Conservation (phyloP, 2,888 invertebrate genomes). For the Griposia aprilina region DNA sequence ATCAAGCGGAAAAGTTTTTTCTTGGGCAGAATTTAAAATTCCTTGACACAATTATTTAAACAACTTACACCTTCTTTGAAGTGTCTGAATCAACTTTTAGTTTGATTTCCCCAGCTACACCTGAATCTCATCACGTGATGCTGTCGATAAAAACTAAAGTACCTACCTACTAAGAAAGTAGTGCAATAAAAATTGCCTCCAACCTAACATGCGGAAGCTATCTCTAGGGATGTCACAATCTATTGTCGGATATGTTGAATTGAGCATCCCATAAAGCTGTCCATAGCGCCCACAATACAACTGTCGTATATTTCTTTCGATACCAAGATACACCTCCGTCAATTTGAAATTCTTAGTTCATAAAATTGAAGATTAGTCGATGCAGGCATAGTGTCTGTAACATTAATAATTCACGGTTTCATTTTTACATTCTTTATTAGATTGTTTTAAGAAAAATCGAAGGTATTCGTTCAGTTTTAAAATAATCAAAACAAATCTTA, state of each 20-base stretch:
- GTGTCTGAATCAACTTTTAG: background rate
- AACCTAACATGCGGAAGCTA: conserved; percentile 61
- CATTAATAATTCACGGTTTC: conserved; percentile 6
- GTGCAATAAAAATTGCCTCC: conserved; percentile 43
- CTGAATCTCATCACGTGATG: background rate
- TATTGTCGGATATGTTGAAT: conserved; percentile 57
- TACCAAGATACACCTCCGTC: conserved; percentile 58
- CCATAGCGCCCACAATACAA: conserved; percentile 58
- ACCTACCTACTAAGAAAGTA: conserved; percentile 19
- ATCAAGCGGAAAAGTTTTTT: background rate
- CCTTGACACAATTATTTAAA: too few species aligned
- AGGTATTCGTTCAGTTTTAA: background rate
- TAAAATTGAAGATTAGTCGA: conserved; percentile 63
- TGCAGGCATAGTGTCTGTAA: conserved; percentile 9
- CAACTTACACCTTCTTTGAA: background rate
- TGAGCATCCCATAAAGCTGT: conserved; percentile 63
- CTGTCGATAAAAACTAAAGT: background rate
- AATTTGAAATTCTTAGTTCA: conserved; percentile 58
- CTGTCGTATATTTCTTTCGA: conserved; percentile 58
- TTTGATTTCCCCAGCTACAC: background rate
- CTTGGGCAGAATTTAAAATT: background rate
- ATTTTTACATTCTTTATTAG: background rate
- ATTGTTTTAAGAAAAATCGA: background rate
- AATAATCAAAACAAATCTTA: background rate
- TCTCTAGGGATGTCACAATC: conserved; percentile 54